Evolutionary conservation across 2,797 vertebrate species (phyloP), one percentile per base, ranked within the genome.

Genomic region (Microhierax caerulescens): DNA sequence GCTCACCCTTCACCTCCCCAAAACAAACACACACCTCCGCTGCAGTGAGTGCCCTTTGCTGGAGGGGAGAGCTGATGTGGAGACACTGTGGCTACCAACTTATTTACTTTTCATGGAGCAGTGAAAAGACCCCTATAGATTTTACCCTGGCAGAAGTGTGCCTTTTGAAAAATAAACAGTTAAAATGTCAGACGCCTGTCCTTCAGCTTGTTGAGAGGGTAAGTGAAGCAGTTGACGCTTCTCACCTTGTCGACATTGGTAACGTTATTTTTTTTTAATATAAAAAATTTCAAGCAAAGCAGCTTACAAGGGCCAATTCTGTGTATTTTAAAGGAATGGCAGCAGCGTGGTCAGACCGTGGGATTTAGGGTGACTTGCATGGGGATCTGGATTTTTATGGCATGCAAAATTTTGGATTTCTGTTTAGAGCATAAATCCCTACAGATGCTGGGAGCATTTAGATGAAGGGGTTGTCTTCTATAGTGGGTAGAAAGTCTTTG

Each of bases 71-170:
- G 91, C 65, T 79, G 63, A 0, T 30, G 47, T 79, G 96, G 78
- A 95, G 93, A 78, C 90, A 13, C 14, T 0, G n/a, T 75, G 95
- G 90, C 93, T 90, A 60, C 79, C 16, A 1, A 51, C 21, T 48
- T 97, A 72, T 92, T 96, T 94, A 67, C 92, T 86, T 95, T 96
- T 13, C 45, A 0, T 4, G 18, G 75, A 63, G 65, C 53, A 24
- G 17, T 89, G 82, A 25, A 76, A 85, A 85, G 61, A 70, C 45
- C 59, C 2, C 1, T 37, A 2, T 17, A 50, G 82, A 28, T 57
- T 72, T 90, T n/a, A 13, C 37, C 34, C 50, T 78, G 86, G 65
- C 63, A 90, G 85, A 78, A 83, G 69, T 7, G 65, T 57, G 47
- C 74, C 72, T 88, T 59, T 67, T 53, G 50, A 77, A 97, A 75